Evolutionary conservation across 1,140 invertebrate genomes (phyloP), one percentile per base, ranked within the genome.

Genomic region (Bombus consobrinus): DNA sequence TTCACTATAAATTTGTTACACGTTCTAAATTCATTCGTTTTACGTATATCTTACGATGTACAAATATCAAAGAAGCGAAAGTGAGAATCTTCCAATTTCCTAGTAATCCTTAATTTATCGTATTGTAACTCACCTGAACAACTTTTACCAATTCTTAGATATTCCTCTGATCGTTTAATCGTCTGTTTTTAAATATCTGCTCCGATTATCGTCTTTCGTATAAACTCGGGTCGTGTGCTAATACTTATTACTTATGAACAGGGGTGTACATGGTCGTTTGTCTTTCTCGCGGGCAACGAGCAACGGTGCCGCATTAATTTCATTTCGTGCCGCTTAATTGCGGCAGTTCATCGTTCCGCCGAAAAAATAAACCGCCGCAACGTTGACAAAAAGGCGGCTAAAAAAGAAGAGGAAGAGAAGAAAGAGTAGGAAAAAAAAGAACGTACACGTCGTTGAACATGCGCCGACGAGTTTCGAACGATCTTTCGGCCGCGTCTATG

Each of bases 251-350:
- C 59, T 62, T 62, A 10, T n/a, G 59, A n/a, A n/a, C 28, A 28
- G 25, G 18, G 53, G 57, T 37, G 57, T 41, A 74, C 53, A 64
- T 74, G 74, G 39, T 59, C 41, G 80, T 75, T 77, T 39, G 34
- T 72, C 47, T 81, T 59, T 32, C 43, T 28, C 39, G 32, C 12
- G 47, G 53, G 41, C 37, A 43, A 78, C 37, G 76, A 80, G 53
- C n/a, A 12, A 62, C 32, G 39, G 9, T 28, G 32, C 15, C 25
- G 68, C 37, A 74, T 87, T 53, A 59, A 74, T 72, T 88, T 78
- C 72, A 77, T 62, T 88, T 87, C 37, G 64, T 87, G 10, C 71
- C 78, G 41, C 43, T 74, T 85, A 72, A 85, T 85, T 81, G 32
- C 53, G 43, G 41, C 78, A 81, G 83, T 85, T 73, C 59, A 71